Base-by-base conservation (phyloP, 2,888 invertebrate species). In the Platerodrilus igneus region DNA sequence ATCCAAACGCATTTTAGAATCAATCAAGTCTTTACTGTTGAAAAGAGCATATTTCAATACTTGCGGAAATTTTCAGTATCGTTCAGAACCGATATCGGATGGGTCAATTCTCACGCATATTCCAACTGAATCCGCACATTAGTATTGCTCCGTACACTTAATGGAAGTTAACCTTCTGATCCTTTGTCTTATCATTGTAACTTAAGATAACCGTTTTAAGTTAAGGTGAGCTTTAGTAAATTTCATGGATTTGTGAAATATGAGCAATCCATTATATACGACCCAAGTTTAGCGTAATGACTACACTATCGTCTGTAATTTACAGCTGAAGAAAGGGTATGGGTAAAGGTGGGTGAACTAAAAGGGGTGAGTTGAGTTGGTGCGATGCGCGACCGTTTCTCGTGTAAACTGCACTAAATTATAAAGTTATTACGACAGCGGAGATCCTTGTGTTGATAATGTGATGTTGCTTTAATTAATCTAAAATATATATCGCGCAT, bases 381-480 rank as follows among this genome's bases (percentile, higher is more conserved):
- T 45, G 46, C 53, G 52, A 51, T 51, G 53, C 51, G 53, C 50
- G 51, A 52, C 52, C 55, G 52, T 55, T 56, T 50, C 56, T 59
- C 56, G 51, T 57, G 58, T 55, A 63, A 67, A 67, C 64, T 66
- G 63, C 64, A 69, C 67, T 70, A 70, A 70, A 70, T 70, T 69
- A 69, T 69, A 70, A 70, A 70, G 70, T 70, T 70, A 70, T 70
- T 69, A 68, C 68, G 68, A 68, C 67, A 67, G 65, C 61, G 62
- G 60, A 69, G 69, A 70, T 70, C 66, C 64, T 58, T 62, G 63
- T 63, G 66, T 61, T 66, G 66, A 70, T 70, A 69, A 66, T 68
- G 67, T 67, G 68, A 70, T 68, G 68, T 67, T 66, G 68, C 68
- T 67, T 69, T 69, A 69, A 70, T 68, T 67, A 67, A 63, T 68